Evolutionary conservation across 2,888 invertebrate genomes (phyloP).

Genomic region (Spilosoma lubricipeda): DNA sequence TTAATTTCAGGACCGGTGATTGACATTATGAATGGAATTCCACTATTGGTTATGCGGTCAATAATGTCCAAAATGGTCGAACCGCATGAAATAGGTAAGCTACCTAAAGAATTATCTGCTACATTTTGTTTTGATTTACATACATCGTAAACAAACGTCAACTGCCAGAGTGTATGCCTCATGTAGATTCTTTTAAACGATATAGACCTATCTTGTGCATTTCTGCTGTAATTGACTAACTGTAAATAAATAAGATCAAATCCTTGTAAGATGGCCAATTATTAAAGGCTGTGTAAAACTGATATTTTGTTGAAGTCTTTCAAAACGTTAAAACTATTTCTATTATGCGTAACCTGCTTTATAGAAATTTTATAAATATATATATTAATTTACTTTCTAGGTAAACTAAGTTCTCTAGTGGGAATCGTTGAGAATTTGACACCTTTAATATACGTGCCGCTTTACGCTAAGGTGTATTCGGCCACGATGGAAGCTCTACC

Average conservation of each 20-base stretch:
- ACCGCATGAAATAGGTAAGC: not conserved
- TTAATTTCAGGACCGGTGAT: not conserved
- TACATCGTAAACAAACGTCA: not conserved
- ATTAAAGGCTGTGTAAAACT: not conserved
- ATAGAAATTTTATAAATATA: not conserved
- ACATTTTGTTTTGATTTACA: not conserved
- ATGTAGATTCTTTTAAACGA: not conserved
- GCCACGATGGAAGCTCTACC: conserved; percentile 88
- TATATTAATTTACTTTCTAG: conserved; percentile 62
- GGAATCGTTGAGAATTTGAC: conserved; percentile 89
- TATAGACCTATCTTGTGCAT: too few relatives aligned
- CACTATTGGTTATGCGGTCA: not conserved
- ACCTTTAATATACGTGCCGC: conserved; percentile 89
- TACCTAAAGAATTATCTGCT: not conserved
- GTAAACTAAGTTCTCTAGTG: conserved; percentile 89
- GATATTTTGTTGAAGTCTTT: too few relatives aligned
- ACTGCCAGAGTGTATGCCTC: not conserved
- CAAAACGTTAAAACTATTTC: not conserved
- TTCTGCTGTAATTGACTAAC: not conserved
- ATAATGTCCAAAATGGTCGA: not conserved
- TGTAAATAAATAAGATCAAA: not conserved
- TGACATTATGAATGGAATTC: not conserved
- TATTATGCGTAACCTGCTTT: not conserved
- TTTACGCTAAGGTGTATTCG: conserved; percentile 89
- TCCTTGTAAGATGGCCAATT: not conserved